Evolutionary conservation across 2,888 invertebrate genomes (phyloP).

Genomic region (Deilephila elpenor): DNA sequence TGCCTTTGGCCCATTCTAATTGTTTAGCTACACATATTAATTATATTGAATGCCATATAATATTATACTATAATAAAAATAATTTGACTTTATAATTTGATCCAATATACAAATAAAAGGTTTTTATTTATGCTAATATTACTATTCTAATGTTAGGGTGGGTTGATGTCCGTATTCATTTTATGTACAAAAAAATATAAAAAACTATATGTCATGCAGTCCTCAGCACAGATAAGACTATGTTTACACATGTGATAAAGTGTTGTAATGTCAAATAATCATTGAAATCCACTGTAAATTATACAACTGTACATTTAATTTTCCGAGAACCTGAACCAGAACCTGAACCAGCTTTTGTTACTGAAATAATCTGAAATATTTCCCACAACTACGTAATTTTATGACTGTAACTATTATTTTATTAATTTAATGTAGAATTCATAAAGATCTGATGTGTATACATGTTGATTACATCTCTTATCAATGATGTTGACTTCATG

Average conservation of each 20-base stretch:
- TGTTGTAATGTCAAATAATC: neutral
- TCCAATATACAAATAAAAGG: conserved; percentile 35
- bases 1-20: conserved; percentile 9
- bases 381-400: neutral
- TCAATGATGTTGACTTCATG: conserved; percentile 16
- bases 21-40: neutral
- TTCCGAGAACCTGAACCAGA: conserved; percentile 9
- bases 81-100: conserved; percentile 31
- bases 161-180: conserved; percentile 77
- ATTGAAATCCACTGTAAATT: neutral
- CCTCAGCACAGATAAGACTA: neutral
- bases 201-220: conserved; percentile 21
- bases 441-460: neutral
- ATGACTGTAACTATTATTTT: neutral
- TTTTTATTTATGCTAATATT: conserved; percentile 30
- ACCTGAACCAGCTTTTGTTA: neutral
- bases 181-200: conserved; percentile 60
- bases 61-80: conserved; percentile 33
- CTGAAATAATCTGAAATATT: neutral
- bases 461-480: conserved; percentile 1
- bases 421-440: neutral
- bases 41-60: conserved; percentile 39
- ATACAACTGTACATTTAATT: neutral
- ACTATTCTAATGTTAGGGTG: conserved; percentile 76
- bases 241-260: neutral